phyloP scores from a whole-genome alignment of 2,797 vertebrate genomes.

The Lagocephalus sceleratus region DNA sequence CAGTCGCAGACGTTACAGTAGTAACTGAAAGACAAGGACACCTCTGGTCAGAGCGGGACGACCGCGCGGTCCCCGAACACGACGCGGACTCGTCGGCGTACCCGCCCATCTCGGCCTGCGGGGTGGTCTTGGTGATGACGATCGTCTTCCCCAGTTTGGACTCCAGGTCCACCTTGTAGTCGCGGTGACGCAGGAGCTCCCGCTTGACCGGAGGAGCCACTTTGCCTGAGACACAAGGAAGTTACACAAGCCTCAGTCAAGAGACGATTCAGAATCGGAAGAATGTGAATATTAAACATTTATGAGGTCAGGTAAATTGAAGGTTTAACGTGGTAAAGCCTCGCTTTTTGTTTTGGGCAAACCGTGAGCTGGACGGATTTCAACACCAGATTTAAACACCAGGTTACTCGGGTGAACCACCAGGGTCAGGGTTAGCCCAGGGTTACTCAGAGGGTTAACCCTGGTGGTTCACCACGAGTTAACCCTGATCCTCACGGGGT shows the following conservation, averaged over 20 bases:
- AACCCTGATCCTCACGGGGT: too few relatives aligned
- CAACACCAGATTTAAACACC: too few relatives aligned
- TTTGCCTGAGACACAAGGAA: slow-evolving; percentile 81
- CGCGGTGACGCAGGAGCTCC: slow-evolving; percentile 91
- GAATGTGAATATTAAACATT: neutral
- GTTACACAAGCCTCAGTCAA: too few relatives aligned
- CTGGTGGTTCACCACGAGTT: too few relatives aligned
- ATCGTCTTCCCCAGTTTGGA: slow-evolving; percentile 98
- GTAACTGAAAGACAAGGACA: slow-evolving; percentile 74
- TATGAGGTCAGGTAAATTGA: too few relatives aligned
- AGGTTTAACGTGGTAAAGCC: too few relatives aligned
- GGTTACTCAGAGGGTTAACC: too few relatives aligned
- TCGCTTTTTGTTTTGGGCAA: too few relatives aligned
- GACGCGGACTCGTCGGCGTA: slow-evolving; percentile 42
- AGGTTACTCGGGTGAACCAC: too few relatives aligned
- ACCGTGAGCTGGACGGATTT: too few relatives aligned
- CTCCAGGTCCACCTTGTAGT: slow-evolving; percentile 98
- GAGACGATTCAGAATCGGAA: too few relatives aligned
- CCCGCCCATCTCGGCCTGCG: slow-evolving; percentile 98
- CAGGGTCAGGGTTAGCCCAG: too few relatives aligned
- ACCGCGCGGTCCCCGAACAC: neutral
- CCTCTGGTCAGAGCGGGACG: slow-evolving; percentile 4
- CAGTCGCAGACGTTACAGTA: slow-evolving; percentile 98
- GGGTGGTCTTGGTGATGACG: slow-evolving; percentile 96
- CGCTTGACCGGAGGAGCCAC: slow-evolving; percentile 87